Evolutionary conservation across 1,140 invertebrate genomes (phyloP).

Genomic region (Archivesica marissinica): DNA sequence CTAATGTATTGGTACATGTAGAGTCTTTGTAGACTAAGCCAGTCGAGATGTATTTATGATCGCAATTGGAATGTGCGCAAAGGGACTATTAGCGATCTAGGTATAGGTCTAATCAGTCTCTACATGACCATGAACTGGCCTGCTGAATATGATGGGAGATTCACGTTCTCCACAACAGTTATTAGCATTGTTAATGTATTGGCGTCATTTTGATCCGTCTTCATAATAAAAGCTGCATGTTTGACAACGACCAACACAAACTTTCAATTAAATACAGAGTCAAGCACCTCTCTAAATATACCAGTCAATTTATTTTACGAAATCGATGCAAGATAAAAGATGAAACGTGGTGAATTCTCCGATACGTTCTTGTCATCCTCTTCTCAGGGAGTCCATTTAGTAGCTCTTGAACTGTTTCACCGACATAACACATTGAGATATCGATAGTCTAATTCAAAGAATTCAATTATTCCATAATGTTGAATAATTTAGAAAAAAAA

Average conservation of each 20-base stretch:
- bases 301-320: slow-evolving; percentile 45
- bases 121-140: too few relatives aligned
- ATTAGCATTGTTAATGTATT: too few relatives aligned
- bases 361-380: slow-evolving; percentile 13
- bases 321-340: slow-evolving; percentile 49
- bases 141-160: background rate
- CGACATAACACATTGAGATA: too few relatives aligned
- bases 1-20: too few relatives aligned
- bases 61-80: background rate
- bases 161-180: too few relatives aligned
- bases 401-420: background rate
- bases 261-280: slow-evolving; percentile 48
- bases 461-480: background rate
- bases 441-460: background rate
- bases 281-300: slow-evolving; percentile 37
- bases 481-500: slow-evolving; percentile 17
- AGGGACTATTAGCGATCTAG: too few relatives aligned
- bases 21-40: background rate
- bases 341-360: slow-evolving; percentile 32
- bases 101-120: too few relatives aligned
- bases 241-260: slow-evolving; percentile 39
- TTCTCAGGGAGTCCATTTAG: slow-evolving; percentile 16
- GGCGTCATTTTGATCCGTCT: background rate
- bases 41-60: background rate
- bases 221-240: slow-evolving; percentile 41